These are phyloP conservation scores for Dryococelus australis DNA, from an alignment of 2,888 invertebrate genomes.

Conservation along the genomic window DNA sequence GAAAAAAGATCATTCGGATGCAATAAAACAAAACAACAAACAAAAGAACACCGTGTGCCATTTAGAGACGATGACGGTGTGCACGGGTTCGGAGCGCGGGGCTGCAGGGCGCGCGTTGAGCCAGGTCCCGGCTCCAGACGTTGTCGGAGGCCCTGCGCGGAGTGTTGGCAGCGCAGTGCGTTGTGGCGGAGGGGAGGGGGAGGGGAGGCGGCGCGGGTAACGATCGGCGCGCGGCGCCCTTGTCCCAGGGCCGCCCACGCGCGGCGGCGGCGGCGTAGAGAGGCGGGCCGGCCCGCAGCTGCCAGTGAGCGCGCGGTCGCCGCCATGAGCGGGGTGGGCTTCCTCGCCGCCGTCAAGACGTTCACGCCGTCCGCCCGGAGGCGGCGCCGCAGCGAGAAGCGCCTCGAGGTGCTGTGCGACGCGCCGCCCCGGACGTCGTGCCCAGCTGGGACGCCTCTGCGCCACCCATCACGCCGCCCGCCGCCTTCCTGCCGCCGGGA, in stretches of 20 bases:
- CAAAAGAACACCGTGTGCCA: no score
- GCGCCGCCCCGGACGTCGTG: slow-evolving; percentile 62
- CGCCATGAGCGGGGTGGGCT: slow-evolving; percentile 67
- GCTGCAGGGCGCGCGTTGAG: not conserved
- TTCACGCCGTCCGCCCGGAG: slow-evolving; percentile 69
- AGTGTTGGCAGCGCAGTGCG: slow-evolving; percentile 19
- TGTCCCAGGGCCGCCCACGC: slow-evolving; percentile 27
- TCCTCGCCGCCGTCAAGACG: slow-evolving; percentile 69
- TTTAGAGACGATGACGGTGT: no score
- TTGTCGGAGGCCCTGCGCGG: not conserved
- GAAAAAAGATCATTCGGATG: no score
- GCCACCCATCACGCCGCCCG: slow-evolving; percentile 73
- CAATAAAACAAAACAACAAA: no score
- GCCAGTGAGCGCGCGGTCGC: slow-evolving; percentile 18
- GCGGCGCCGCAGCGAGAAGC: slow-evolving; percentile 69
- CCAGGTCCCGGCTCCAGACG: slow-evolving; percentile 16
- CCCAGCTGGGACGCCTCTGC: slow-evolving; percentile 65
- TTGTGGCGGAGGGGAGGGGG: slow-evolving; percentile 5
- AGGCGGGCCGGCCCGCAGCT: not conserved
- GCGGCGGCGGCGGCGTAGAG: no score
- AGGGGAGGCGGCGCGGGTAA: not conserved
- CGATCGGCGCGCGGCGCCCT: not conserved
- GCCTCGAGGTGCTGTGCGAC: slow-evolving; percentile 60
- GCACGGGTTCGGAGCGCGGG: not conserved
- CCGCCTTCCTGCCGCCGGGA: slow-evolving; percentile 70